Base-by-base conservation (phyloP, 2,113 vertebrate species). In the Thinocorus orbignyianus region DNA sequence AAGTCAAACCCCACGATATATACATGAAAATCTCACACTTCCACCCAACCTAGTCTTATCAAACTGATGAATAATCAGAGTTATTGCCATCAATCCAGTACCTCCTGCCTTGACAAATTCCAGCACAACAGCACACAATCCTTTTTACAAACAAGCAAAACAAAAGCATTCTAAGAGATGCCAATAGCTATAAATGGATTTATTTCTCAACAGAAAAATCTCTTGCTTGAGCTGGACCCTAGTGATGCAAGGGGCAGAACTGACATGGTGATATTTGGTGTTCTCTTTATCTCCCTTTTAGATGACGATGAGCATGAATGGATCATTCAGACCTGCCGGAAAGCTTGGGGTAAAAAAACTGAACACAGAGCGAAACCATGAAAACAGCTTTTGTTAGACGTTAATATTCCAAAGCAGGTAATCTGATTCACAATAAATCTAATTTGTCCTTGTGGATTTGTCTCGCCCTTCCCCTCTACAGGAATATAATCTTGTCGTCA, bases 251-350 rank as follows among this genome's bases (percentile, higher is more conserved):
- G 54, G 41, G 60, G 68, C 81, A 66, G 79, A 2, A 25, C 22
- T 65, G 84, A 1, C 61, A 24, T 0, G 4, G 61, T 68, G 76
- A 61, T 39, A 20, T 57, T 9, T 79, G 57, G 70, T 3, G 0
- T 4, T 83, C 37, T 85, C 81, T 92, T 76, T 97, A 28, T 96
- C 83, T 96, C 57, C 76, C 68, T 93, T 92, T 52, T 96, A 99
- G 99, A 99, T 91, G 98, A 99, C 4, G 96, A 98, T 0, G 99
- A 99, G 73, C 99, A 99, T 0, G 98, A 98, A 65, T 99, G 99
- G 99, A 99, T 99, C 58, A 35, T 98, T 88, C 92, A 73, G 86
- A 99, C 97, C 17, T 99, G 99, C 97, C 98, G 98, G 51, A 99
- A 98, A 97, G 98, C 98, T 81, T 97, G 96, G 97, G 97, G 98